phyloP scores from a whole-genome alignment of 2,888 invertebrate genomes.

The Cryptocheilus praepositus region DNA sequence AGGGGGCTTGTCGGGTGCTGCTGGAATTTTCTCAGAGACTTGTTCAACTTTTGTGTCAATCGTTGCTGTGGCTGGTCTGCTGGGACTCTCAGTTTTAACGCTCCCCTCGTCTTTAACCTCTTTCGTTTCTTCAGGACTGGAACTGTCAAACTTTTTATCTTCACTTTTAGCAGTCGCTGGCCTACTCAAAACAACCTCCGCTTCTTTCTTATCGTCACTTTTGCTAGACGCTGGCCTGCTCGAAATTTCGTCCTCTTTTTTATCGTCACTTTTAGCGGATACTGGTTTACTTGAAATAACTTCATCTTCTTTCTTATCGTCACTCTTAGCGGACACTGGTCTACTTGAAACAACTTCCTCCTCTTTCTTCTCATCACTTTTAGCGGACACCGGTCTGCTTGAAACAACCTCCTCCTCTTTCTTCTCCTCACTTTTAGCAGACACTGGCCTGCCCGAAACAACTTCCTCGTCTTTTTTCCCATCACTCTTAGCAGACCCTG shows the following conservation, averaged over 20 bases:
- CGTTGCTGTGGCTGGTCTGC: conserved; percentile 13
- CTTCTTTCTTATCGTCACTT: neutral
- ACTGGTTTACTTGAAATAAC: no score
- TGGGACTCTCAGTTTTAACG: neutral
- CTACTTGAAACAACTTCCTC: conserved; percentile 6
- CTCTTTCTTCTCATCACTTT: neutral
- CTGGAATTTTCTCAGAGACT: neutral
- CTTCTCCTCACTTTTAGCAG: neutral
- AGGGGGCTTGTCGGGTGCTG: no score
- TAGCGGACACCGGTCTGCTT: neutral
- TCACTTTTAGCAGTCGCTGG: neutral
- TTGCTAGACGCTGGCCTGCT: no score
- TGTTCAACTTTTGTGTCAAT: neutral
- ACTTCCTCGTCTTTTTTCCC: no score
- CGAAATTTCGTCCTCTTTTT: no score
- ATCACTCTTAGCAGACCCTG: no score
- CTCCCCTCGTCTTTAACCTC: neutral
- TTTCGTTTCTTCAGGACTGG: neutral
- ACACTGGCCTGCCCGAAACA: no score
- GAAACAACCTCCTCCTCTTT: conserved; percentile 6
- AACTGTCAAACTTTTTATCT: neutral
- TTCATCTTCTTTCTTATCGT: no score
- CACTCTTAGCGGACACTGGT: no score
- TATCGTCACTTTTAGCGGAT: no score
- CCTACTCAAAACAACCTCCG: neutral